phyloP scores from a whole-genome alignment of 2,797 vertebrate species.

The Numenius phaeopus region DNA sequence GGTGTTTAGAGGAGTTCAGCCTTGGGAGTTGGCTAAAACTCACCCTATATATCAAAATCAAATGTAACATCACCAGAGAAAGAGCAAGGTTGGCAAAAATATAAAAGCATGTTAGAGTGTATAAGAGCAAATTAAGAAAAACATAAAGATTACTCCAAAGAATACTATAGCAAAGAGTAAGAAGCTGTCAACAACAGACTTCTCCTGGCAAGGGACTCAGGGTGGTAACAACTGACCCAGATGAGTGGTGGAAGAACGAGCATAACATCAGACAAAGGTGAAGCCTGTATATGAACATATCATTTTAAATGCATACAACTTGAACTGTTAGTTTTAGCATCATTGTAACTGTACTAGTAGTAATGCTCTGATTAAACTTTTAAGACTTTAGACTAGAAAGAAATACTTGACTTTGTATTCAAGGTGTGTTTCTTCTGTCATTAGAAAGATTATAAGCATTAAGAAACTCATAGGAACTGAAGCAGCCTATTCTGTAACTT shows the following conservation, averaged over 20 bases:
- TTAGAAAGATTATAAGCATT: not conserved
- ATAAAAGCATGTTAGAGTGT: not conserved
- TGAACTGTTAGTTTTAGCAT: not conserved
- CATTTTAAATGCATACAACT: not conserved
- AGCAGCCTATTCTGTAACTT: not conserved
- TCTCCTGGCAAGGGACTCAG: not conserved
- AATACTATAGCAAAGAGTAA: not conserved
- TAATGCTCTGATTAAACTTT: not conserved
- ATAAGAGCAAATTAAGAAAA: not conserved
- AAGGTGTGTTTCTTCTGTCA: not conserved
- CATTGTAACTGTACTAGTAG: not conserved
- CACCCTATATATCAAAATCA: not conserved
- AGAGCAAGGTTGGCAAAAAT: not conserved
- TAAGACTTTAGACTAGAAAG: not conserved
- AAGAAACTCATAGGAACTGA: not conserved
- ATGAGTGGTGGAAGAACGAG: accelerated
- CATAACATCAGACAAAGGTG: not conserved
- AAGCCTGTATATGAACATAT: not conserved
- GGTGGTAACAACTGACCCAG: not conserved
- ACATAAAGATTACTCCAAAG: not conserved
- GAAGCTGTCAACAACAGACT: not conserved
- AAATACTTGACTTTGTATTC: not conserved
- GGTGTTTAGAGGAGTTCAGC: not conserved
- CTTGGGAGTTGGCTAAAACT: not conserved
- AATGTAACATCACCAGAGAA: not conserved